These are phyloP conservation scores for Physella acuta DNA, from an alignment of 1,140 invertebrate genomes.

Conservation along the genomic window DNA sequence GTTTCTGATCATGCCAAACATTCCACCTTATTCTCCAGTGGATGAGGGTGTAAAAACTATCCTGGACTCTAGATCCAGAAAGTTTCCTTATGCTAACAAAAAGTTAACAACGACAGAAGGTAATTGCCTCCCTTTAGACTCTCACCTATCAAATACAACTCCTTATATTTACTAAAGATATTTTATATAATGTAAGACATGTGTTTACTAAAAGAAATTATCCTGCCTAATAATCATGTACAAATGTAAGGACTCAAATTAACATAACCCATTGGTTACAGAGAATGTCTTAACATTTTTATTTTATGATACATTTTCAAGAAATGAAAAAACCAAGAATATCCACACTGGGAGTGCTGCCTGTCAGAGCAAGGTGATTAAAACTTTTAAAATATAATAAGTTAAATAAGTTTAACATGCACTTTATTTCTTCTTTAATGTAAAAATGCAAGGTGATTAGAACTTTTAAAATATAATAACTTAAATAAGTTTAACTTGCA, in stretches of 20 bases:
- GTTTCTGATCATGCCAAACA: slow-evolving; percentile 32
- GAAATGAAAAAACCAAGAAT: slow-evolving; percentile 44
- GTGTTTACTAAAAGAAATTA: too few relatives aligned
- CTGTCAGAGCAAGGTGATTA: slow-evolving; percentile 37
- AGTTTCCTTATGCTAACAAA: slow-evolving; percentile 40
- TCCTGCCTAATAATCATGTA: too few relatives aligned
- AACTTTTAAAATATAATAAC: background rate
- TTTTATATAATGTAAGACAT: too few relatives aligned
- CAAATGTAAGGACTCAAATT: too few relatives aligned
- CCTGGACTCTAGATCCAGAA: slow-evolving; percentile 34
- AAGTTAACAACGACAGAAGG: slow-evolving; percentile 41
- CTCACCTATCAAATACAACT: too few relatives aligned
- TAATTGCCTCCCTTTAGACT: too few relatives aligned
- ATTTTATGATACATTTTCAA: too few relatives aligned
- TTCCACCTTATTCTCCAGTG: slow-evolving; percentile 39
- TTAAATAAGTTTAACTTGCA: too few relatives aligned
- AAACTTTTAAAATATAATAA: background rate
- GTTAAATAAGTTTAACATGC: background rate
- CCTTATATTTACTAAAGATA: too few relatives aligned
- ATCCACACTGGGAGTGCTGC: slow-evolving; percentile 45
- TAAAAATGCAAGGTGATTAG: background rate
- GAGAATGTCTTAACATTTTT: too few relatives aligned
- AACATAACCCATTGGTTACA: too few relatives aligned
- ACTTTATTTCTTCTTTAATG: background rate
- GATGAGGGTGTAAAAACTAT: slow-evolving; percentile 25